Conservation (phyloP, 2,797 vertebrate genomes). For the Mus caroli region DNA sequence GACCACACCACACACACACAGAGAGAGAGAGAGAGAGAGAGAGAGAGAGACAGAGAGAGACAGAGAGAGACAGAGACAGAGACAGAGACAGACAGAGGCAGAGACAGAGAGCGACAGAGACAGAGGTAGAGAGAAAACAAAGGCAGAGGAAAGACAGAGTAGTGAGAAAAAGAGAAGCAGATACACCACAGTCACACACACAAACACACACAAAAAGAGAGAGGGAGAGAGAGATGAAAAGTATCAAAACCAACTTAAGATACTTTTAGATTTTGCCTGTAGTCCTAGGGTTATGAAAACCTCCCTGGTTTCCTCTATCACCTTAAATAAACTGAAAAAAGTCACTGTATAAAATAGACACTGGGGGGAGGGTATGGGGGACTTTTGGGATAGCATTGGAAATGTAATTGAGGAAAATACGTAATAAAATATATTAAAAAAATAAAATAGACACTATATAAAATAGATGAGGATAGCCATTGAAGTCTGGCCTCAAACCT, state of each 20-base stretch:
- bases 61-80: background rate
- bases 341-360: too few relatives aligned
- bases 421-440: too few relatives aligned
- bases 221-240: background rate
- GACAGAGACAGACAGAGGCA: too few relatives aligned
- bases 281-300: conserved; percentile 16
- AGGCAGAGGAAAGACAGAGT: too few relatives aligned
- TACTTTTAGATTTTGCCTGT: background rate
- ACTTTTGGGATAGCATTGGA: too few relatives aligned
- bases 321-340: background rate
- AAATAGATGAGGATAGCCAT: background rate
- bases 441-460: background rate
- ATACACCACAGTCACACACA: background rate
- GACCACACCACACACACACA: too few relatives aligned
- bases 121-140: too few relatives aligned
- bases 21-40: background rate
- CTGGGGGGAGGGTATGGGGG: too few relatives aligned
- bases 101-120: background rate
- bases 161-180: too few relatives aligned
- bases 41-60: background rate
- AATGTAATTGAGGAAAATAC: too few relatives aligned
- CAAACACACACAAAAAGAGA: background rate
- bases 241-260: conserved; percentile 14
- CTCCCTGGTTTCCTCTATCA: conserved; percentile 6
- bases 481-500: conserved; percentile 29